Evolutionary conservation across 2,888 invertebrate species (phyloP).

Genomic region (Eilema depressum): DNA sequence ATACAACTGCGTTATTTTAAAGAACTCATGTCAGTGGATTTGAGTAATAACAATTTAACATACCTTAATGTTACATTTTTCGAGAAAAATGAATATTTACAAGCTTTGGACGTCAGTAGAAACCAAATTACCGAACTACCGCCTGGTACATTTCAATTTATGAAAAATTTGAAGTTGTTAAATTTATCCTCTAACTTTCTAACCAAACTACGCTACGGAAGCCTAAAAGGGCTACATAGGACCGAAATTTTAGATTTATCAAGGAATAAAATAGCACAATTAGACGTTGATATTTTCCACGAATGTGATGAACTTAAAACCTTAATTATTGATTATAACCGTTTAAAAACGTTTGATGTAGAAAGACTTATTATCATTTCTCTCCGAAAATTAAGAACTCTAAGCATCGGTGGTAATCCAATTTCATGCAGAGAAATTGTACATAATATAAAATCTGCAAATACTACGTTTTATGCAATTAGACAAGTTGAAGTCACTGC

Average conservation of each 20-base stretch:
- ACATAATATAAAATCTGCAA: conserved; percentile 59
- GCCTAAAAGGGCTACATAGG: conserved; percentile 71
- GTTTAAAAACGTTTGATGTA: conserved; percentile 70
- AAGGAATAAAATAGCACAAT: conserved; percentile 63
- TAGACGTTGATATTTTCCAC: conserved; percentile 76
- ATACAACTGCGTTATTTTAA: conserved; percentile 69
- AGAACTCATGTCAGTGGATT: conserved; percentile 64
- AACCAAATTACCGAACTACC: conserved; percentile 66
- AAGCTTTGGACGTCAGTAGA: conserved; percentile 69
- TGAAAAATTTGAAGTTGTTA: conserved; percentile 69
- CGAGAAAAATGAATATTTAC: conserved; percentile 62
- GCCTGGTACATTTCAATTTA: conserved; percentile 74
- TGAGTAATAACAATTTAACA: conserved; percentile 66
- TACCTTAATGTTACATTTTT: conserved; percentile 64
- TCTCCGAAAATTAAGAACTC: conserved; percentile 61
- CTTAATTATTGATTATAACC: conserved; percentile 76
- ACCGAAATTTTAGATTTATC: conserved; percentile 75
- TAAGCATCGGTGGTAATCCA: conserved; percentile 79
- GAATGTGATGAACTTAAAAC: conserved; percentile 72
- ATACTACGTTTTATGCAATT: conserved; percentile 50
- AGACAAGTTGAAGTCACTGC: conserved; percentile 72
- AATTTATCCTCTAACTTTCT: conserved; percentile 74
- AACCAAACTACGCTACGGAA: conserved; percentile 69
- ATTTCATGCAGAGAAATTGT: conserved; percentile 76
- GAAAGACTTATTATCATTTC: conserved; percentile 63